Evolutionary conservation across 1,140 invertebrate genomes (phyloP).

Genomic region (Euwallacea similis): DNA sequence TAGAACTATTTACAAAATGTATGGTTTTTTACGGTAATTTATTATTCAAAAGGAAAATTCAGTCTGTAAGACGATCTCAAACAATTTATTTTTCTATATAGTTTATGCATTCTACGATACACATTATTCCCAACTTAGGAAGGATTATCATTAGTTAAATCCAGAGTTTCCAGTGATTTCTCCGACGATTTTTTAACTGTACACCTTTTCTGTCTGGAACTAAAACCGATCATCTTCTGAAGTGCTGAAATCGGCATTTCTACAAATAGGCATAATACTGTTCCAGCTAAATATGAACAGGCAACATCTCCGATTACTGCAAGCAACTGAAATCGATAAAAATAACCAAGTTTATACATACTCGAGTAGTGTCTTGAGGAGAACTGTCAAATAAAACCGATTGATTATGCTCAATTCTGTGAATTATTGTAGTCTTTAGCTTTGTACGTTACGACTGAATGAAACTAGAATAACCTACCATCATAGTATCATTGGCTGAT

Average conservation of each 20-base stretch:
- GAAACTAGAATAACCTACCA: slow-evolving; percentile 31
- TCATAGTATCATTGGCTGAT: slow-evolving; percentile 27
- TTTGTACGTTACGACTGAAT: not conserved
- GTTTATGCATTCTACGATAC: no score
- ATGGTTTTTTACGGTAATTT: no score
- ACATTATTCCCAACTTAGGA: no score
- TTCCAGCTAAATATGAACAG: slow-evolving; percentile 38
- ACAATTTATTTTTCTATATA: no score
- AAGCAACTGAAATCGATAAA: slow-evolving; percentile 18
- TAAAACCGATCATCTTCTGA: slow-evolving; percentile 34
- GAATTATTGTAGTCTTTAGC: no score
- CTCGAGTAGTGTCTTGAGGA: not conserved
- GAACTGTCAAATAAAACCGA: no score
- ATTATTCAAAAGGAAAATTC: no score
- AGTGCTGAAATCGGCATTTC: slow-evolving; percentile 47
- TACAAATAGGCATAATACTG: slow-evolving; percentile 40
- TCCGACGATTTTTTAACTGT: slow-evolving; percentile 14
- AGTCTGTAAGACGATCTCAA: no score
- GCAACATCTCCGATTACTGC: slow-evolving; percentile 36
- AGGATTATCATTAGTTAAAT: not conserved
- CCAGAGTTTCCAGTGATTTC: slow-evolving; percentile 26
- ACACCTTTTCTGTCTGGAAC: not conserved
- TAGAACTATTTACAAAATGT: no score
- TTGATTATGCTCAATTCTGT: no score
- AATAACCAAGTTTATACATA: slow-evolving; percentile 2